Evolutionary conservation across 2,888 invertebrate genomes (phyloP).

Genomic region (Parnassius glacialis): DNA sequence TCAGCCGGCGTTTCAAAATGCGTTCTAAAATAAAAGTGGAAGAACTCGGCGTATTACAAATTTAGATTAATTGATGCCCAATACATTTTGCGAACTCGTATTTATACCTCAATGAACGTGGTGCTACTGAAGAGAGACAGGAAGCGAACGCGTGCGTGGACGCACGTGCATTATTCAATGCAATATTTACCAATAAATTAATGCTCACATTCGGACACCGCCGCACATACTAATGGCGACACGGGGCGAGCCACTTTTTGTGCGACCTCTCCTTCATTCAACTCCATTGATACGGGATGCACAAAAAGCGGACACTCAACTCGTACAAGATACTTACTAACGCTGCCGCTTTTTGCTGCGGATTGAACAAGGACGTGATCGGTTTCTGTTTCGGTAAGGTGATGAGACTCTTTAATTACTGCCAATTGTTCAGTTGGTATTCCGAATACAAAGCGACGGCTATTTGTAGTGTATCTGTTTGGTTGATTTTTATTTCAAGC

Average conservation of each 20-base stretch:
- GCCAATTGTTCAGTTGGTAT: constrained; percentile 30
- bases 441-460: constrained; percentile 24
- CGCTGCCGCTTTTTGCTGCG: constrained; percentile 55
- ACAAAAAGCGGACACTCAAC: constrained; percentile 61
- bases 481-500: constrained; percentile 5
- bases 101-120: constrained; percentile 17
- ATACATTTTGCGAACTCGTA: constrained; percentile 21
- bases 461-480: constrained; percentile 29
- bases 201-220: constrained; percentile 70
- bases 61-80: constrained; percentile 25
- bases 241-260: constrained; percentile 72
- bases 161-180: constrained; percentile 68
- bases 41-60: constrained; percentile 20
- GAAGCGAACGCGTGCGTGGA: constrained; percentile 67
- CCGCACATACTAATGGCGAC: constrained; percentile 76
- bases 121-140: constrained; percentile 37
- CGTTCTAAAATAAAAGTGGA: constrained; percentile 21
- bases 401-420: constrained; percentile 60
- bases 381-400: constrained; percentile 56
- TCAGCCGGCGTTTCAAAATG: constrained; percentile 6
- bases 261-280: constrained; percentile 57
- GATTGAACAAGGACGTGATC: constrained; percentile 63
- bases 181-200: constrained; percentile 75
- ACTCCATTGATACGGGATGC: constrained; percentile 67
- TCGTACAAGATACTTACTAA: constrained; percentile 54